These are phyloP conservation scores for Acropternis orthonyx DNA, from an alignment of 2,797 vertebrate species.

Conservation along the genomic window DNA sequence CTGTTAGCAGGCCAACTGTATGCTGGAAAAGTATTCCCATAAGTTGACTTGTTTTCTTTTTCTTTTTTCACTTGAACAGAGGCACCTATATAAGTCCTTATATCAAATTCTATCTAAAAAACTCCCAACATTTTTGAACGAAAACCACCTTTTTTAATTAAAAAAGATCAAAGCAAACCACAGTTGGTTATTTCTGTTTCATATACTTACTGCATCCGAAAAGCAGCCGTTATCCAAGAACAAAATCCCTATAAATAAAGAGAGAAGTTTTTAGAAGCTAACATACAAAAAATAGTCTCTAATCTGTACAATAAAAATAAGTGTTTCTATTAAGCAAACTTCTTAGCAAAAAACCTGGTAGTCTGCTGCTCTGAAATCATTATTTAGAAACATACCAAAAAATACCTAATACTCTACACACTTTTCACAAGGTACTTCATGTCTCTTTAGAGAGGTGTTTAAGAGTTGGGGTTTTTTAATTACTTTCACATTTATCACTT, in stretches of 20 bases:
- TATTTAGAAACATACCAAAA: background rate
- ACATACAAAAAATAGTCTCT: background rate
- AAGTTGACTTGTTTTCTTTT: background rate
- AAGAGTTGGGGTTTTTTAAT: background rate
- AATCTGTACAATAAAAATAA: background rate
- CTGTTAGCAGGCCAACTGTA: background rate
- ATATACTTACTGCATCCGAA: slow-evolving; percentile 90
- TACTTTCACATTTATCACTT: background rate
- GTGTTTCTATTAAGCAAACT: background rate
- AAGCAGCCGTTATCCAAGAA: slow-evolving; percentile 87
- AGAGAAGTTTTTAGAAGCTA: background rate
- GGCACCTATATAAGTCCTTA: background rate
- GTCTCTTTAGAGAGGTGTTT: background rate
- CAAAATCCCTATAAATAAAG: slow-evolving; percentile 83
- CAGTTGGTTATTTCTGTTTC: background rate
- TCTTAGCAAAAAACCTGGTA: background rate
- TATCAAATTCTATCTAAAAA: background rate
- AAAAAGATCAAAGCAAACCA: background rate
- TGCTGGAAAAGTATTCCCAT: background rate
- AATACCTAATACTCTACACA: background rate
- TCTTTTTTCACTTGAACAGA: background rate
- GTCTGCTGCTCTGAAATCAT: background rate
- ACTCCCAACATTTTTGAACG: background rate
- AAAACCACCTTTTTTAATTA: background rate
- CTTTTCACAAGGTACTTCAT: background rate